A percentile compares a stretch with the other conserved stretches of the same genome.
phyloP scores from a whole-genome alignment of 2,797 vertebrate genomes.

The Labroides dimidiatus region DNA sequence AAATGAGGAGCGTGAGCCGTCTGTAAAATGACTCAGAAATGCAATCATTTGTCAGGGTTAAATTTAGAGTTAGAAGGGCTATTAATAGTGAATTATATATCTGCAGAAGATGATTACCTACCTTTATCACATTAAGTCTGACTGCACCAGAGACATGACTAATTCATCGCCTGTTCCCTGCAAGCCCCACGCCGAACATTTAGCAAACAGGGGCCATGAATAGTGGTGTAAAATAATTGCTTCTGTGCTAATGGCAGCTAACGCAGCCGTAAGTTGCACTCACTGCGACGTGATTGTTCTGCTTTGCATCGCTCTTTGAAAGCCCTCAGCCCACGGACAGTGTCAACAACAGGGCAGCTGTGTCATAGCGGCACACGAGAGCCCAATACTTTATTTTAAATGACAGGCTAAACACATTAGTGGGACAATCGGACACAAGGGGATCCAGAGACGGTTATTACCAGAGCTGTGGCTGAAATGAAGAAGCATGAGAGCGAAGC shows the following conservation, averaged over 20 bases:
- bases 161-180: constrained; percentile 60
- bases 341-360: constrained; percentile 51
- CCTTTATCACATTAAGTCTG: constrained; percentile 73
- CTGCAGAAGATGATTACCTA: constrained; percentile 77
- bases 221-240: constrained; percentile 29
- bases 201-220: constrained; percentile 40
- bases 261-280: constrained; percentile 35
- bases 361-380: constrained; percentile 41
- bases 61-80: constrained; percentile 74
- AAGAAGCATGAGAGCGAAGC: constrained; percentile 24
- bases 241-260: constrained; percentile 17
- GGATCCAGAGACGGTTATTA: constrained; percentile 48
- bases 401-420: constrained; percentile 50
- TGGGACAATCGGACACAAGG: constrained; percentile 49
- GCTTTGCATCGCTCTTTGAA: constrained; percentile 37
- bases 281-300: constrained; percentile 32
- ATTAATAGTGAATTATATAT: constrained; percentile 83
- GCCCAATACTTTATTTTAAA: constrained; percentile 59
- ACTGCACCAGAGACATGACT: constrained; percentile 68
- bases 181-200: constrained; percentile 49
- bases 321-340: constrained; percentile 23
- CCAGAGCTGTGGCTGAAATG: constrained; percentile 35
- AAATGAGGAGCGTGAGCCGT: constrained; percentile 42
- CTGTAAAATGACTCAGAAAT: constrained; percentile 74
- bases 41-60: constrained; percentile 82